phyloP scores from a whole-genome alignment of 1,140 invertebrate genomes.

The Drosophila funebris region DNA sequence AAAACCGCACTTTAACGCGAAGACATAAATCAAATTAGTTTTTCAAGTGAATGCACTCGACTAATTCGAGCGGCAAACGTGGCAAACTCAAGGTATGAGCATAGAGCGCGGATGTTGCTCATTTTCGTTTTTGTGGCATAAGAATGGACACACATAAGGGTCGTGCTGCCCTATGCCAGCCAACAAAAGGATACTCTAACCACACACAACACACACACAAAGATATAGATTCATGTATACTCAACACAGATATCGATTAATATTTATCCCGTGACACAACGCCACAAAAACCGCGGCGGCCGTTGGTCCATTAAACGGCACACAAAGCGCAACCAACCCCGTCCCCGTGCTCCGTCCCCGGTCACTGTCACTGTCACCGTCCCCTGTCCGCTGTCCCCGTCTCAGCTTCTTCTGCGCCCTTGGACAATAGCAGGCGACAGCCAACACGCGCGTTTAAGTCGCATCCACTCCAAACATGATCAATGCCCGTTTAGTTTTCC shows the following conservation, averaged over 20 bases:
- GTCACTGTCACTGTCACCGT: too few species aligned
- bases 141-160: slow-evolving; percentile 14
- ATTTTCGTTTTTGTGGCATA: slow-evolving; percentile 50
- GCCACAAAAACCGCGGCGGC: slow-evolving; percentile 59
- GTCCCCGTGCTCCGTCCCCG: neutral
- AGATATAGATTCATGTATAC: slow-evolving; percentile 11
- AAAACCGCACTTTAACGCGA: slow-evolving; percentile 61
- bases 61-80: slow-evolving; percentile 66
- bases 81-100: slow-evolving; percentile 54
- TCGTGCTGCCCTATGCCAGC: neutral
- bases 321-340: slow-evolving; percentile 58
- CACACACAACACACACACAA: slow-evolving; percentile 31
- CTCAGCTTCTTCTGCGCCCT: slow-evolving; percentile 4
- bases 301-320: slow-evolving; percentile 70
- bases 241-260: slow-evolving; percentile 57
- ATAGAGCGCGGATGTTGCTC: slow-evolving; percentile 42
- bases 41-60: slow-evolving; percentile 78
- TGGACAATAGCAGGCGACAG: slow-evolving; percentile 43
- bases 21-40: slow-evolving; percentile 82
- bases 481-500: slow-evolving; percentile 51
- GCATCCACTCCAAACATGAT: slow-evolving; percentile 50
- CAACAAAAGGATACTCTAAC: slow-evolving; percentile 50
- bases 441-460: slow-evolving; percentile 44
- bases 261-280: slow-evolving; percentile 75
- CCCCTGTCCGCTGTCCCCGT: neutral